Percentiles rank a stretch among this genome's conserved stretches.
Conservation (phyloP, 2,797 vertebrate genomes). For the Rhabdophis nuchalis region DNA sequence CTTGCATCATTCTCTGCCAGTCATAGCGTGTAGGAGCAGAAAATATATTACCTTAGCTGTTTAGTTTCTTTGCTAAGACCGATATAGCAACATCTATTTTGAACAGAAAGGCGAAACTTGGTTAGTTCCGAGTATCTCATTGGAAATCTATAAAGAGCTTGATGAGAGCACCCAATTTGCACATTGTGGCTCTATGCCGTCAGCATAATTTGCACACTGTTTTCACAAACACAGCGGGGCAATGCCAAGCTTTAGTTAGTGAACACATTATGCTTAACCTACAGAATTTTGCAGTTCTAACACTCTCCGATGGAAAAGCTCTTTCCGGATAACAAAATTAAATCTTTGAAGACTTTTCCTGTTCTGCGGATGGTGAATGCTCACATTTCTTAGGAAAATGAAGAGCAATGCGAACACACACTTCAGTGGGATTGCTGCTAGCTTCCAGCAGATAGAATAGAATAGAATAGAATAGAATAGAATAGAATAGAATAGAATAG, state of each 20-base stretch:
- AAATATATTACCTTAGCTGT: background rate
- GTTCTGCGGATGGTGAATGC: background rate
- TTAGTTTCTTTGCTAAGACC: background rate
- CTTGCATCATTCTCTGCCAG: background rate
- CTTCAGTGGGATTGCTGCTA: background rate
- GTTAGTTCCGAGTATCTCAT: background rate
- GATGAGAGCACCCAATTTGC: constrained; percentile 13
- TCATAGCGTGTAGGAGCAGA: background rate
- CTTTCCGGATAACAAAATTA: background rate
- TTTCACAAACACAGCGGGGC: constrained; percentile 1
- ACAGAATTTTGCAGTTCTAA: background rate
- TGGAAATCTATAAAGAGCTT: constrained; percentile 23
- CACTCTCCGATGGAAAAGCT: background rate
- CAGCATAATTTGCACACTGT: constrained; percentile 22
- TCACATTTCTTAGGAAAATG: background rate
- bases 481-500: no score
- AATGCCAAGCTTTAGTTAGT: background rate
- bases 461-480: no score
- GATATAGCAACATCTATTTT: background rate
- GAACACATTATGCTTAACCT: constrained; percentile 1
- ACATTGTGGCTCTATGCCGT: constrained; percentile 1
- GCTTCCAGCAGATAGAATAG: background rate
- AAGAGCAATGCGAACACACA: background rate
- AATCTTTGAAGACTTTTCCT: background rate
- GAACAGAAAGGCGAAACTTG: background rate